Base-by-base conservation (phyloP, 2,113 vertebrate species). In the Antigone vipio region DNA sequence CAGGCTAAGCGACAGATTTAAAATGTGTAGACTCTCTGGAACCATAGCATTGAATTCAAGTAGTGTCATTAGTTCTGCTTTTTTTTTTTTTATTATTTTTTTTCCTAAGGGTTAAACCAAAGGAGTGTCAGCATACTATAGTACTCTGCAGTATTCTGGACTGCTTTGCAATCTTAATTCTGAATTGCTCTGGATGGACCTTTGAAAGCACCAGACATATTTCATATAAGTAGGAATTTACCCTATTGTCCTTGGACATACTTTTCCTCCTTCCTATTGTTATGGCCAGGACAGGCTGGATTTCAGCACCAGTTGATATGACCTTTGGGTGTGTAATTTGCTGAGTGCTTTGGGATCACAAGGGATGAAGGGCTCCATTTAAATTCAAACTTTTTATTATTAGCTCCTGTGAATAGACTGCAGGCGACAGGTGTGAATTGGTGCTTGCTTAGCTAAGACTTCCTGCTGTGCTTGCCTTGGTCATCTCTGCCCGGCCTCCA, bases 401-500 rank as follows among this genome's bases (percentile, higher is more conserved):
- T 73, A 85, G 96, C 75, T 91, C 42, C 95, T 14, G 84, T 23
- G 79, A 84, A 96, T 56, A 80, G 95, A 95, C 78, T 69, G 85
- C 73, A 35, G 89, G 88, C 44, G 9, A 93, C 97, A 97, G 97
- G 95, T 97, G 97, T 62, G 68, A 89, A 45, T 20, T 24, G 72
- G 78, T 90, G 79, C 68, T 42, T 60, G 80, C 86, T 94, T 42
- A 82, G 91, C 78, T 34, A 23, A 73, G 38, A 30, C 89, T 93
- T 96, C 93, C 93, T 96, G 87, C 87, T 78, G 40, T 12, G 88
- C 50, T 82, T 1, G 17, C 30, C 58, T 35, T 50, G 80, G 26
- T 40, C 95, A 67, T 80, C 82, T 83, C 75, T 63, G 71, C 63
- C 30, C 6, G 83, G 58, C 42, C 72, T 53, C 59, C 27, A 19